phyloP scores from a whole-genome alignment of 2,113 vertebrate genomes.

The Rattus rattus region DNA sequence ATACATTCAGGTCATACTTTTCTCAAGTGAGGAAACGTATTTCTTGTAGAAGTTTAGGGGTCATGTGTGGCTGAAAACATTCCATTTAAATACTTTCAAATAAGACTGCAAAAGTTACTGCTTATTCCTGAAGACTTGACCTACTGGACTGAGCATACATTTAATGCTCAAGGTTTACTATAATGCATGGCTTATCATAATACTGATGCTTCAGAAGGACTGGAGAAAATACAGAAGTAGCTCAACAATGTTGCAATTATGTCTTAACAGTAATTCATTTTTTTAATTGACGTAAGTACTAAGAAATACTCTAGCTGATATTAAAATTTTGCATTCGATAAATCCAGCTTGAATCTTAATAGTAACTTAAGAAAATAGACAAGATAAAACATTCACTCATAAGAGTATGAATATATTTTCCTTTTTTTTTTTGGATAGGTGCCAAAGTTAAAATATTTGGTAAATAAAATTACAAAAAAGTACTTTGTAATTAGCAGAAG shows the following conservation, averaged over 20 bases:
- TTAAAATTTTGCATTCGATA: neutral
- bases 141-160: neutral
- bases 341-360: neutral
- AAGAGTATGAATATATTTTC: slow-evolving; percentile 19
- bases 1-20: neutral
- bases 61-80: too few relatives aligned
- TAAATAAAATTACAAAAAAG: slow-evolving; percentile 19
- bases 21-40: neutral
- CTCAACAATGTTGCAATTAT: neutral
- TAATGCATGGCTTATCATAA: neutral
- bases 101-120: neutral
- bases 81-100: neutral
- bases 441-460: slow-evolving; percentile 30
- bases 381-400: neutral
- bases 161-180: neutral
- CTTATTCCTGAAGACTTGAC: rapidly evolving
- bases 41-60: neutral
- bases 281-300: neutral
- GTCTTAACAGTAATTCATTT: neutral
- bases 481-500: slow-evolving; percentile 45
- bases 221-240: neutral
- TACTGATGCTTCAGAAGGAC: neutral
- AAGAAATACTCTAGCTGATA: neutral
- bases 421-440: neutral
- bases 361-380: neutral